Evolutionary conservation across 2,888 invertebrate genomes (phyloP), one percentile per base, ranked within the genome.

Genomic region (Oscheius onirici): DNA sequence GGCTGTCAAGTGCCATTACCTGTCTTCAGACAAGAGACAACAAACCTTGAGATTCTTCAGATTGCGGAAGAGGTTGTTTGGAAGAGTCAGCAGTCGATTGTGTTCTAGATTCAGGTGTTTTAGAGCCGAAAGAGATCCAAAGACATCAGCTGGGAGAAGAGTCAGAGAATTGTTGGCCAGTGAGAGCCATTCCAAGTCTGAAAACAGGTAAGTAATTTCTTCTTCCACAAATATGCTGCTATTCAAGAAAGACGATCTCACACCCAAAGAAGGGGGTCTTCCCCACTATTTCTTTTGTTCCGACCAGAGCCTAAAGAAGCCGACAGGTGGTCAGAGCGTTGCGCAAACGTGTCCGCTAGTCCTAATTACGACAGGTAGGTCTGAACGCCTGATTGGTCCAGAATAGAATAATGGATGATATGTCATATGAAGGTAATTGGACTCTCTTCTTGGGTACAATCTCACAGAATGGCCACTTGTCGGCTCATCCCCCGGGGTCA

Each of bases 91-190:
- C 1, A 80, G 66, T 34, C 69, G 72, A 60, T 80, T 80, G 17
- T 60, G 52, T 5, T 74, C 73, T 6, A 80, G 68, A 67, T 80
- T 78, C 17, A 80, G 67, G 0, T 65, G 28, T 17, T 51, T 60
- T n/a, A 80, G 74, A 49, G 54, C 26, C 11, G 73, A 66, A 17
- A 78, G 61, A 17, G 75, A 57, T 10, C 73, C 55, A 55, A 80
- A 80, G 15, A 78, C 77, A 44, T 80, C 80, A 13, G 74, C 28
- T 11, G 74, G 72, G 15, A 80, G 66, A 44, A 78, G 78, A 3
- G 76, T 66, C 34, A 80, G 72, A 11, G 76, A 75, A 60, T 80
- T 80, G 70, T 80, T 80, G 13, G 71, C 61, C 24, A 80, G 71
- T 15, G 77, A 76, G 46, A 80, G 60, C 57, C 66, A 63, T 28